These are phyloP conservation scores for Minunthozetes semirufus DNA, from an alignment of 2,888 invertebrate species.

Conservation along the genomic window DNA sequence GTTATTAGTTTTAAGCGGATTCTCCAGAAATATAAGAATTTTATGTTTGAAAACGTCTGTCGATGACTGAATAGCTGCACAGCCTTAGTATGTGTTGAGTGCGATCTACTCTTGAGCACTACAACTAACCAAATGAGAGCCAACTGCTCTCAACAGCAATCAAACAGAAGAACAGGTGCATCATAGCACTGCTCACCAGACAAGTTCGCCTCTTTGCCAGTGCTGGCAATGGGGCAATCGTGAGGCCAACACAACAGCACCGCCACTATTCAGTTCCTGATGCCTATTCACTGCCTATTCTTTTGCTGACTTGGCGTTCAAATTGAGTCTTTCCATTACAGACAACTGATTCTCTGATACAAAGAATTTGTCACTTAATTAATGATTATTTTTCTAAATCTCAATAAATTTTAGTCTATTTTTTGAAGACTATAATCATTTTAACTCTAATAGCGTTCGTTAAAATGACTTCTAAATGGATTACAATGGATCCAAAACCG, in stretches of 20 bases:
- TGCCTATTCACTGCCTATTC: background rate
- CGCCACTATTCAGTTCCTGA: background rate
- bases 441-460: too few relatives aligned
- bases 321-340: background rate
- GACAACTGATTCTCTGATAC: too few relatives aligned
- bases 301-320: background rate
- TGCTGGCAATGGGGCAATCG: background rate
- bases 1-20: background rate
- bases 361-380: too few relatives aligned
- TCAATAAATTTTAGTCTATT: too few relatives aligned
- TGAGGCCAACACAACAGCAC: background rate
- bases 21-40: too few relatives aligned
- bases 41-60: background rate
- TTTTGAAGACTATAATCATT: too few relatives aligned
- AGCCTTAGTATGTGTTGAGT: background rate
- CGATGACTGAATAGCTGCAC: background rate
- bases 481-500: too few relatives aligned
- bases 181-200: background rate
- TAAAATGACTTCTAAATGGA: too few relatives aligned
- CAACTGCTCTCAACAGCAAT: background rate
- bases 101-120: slow-evolving; percentile 9
- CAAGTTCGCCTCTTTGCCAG: slow-evolving; percentile 1
- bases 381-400: too few relatives aligned
- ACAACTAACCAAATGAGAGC: slow-evolving; percentile 29
- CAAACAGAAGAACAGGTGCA: slow-evolving; percentile 20